Conservation (phyloP, 2,113 vertebrate genomes). For the Trichomycterus rosablanca region DNA sequence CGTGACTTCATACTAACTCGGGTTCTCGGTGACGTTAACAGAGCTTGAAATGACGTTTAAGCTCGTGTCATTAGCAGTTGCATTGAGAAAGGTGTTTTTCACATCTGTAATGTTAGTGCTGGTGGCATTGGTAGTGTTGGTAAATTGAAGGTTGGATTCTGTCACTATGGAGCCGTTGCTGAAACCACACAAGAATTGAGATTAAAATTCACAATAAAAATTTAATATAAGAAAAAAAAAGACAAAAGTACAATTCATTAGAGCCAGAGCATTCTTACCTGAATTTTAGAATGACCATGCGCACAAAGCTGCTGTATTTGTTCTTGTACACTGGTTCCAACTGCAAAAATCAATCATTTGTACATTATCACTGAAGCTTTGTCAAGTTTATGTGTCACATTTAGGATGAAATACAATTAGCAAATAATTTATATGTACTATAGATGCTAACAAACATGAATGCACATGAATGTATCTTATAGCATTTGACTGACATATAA, state of each 20-base stretch:
- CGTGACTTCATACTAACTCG: not conserved
- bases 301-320: not conserved
- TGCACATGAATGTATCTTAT: too few species aligned
- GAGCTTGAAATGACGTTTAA: not conserved
- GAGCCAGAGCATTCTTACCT: not conserved
- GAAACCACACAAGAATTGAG: not conserved
- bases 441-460: too few species aligned
- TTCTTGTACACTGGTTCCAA: conserved; percentile 1
- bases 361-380: not conserved
- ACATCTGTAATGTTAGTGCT: too few species aligned
- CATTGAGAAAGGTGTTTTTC: not conserved
- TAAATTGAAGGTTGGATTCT: not conserved
- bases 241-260: too few species aligned
- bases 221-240: too few species aligned
- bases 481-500: too few species aligned
- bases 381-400: not conserved
- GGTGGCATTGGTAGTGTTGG: not conserved
- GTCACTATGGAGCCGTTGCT: not conserved
- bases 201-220: not conserved
- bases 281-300: not conserved
- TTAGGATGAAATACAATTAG: not conserved
- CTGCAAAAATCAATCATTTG: not conserved
- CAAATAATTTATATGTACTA: too few species aligned
- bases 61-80: not conserved
- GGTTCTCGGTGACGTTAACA: not conserved